phyloP scores from a whole-genome alignment of 1,140 invertebrate genomes.

The Sweltsa coloradensis region DNA sequence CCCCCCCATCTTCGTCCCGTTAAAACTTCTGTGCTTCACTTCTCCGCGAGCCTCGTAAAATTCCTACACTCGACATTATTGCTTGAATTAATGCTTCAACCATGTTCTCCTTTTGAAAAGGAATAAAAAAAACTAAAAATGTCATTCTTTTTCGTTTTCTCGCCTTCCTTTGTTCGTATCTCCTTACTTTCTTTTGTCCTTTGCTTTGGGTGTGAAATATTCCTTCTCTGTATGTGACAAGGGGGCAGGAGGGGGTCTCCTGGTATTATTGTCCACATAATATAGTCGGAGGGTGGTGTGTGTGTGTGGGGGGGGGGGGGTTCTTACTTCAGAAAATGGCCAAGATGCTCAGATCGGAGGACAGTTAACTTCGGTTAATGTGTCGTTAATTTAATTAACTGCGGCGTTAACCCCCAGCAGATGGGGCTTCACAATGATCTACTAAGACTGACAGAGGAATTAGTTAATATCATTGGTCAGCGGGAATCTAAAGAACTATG shows the following conservation, averaged over 20 bases:
- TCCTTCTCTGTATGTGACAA: constrained; percentile 1
- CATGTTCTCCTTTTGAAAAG: background rate
- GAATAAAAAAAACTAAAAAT: background rate
- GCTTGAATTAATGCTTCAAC: constrained; percentile 1
- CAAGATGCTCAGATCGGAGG: too few relatives aligned
- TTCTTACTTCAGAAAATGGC: too few relatives aligned
- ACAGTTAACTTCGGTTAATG: too few relatives aligned
- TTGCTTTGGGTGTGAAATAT: background rate
- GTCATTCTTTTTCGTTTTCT: background rate
- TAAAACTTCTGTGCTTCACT: background rate
- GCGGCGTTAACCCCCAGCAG: too few relatives aligned
- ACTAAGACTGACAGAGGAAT: too few relatives aligned
- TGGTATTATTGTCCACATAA: too few relatives aligned
- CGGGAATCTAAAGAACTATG: too few relatives aligned
- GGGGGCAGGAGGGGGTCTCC: background rate
- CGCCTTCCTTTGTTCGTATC: background rate
- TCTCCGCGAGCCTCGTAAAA: background rate
- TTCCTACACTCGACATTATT: constrained; percentile 5
- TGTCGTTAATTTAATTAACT: too few relatives aligned
- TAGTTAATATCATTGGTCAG: too few relatives aligned
- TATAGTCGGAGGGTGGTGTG: too few relatives aligned
- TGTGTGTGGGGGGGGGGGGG: too few relatives aligned
- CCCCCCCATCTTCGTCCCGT: background rate
- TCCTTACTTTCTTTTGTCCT: background rate
- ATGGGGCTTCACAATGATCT: too few relatives aligned